Percentiles rank a stretch among this genome's conserved stretches.
These are phyloP conservation scores for Aurelia coerulea DNA, from an alignment of 30 jellyfish, hydroid and myxozoan genomes.

Conservation along the genomic window DNA sequence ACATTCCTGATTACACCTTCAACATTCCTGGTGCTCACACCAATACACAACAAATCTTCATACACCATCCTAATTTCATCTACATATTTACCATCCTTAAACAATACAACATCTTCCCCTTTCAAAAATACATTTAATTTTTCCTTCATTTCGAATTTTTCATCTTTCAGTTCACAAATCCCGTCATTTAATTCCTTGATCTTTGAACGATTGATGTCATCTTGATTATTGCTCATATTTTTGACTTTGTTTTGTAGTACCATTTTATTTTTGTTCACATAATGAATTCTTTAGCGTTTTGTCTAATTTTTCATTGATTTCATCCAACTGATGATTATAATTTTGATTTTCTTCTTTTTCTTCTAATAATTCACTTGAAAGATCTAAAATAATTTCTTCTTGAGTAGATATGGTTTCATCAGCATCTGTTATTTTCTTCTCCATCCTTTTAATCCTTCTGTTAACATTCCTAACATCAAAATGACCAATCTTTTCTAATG, in stretches of 20 bases:
- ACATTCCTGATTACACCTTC: too few species aligned
- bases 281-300: too few species aligned
- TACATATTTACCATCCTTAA: too few species aligned
- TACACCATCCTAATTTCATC: too few species aligned
- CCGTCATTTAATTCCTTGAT: too few species aligned
- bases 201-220: too few species aligned
- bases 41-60: too few species aligned
- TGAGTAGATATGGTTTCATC: not conserved
- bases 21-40: too few species aligned
- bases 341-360: not conserved
- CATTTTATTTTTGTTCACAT: too few species aligned
- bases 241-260: too few species aligned
- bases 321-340: not conserved
- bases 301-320: not conserved
- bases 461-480: not conserved
- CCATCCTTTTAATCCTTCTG: not conserved
- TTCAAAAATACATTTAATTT: not conserved
- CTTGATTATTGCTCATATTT: too few species aligned
- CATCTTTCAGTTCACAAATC: slow-evolving; percentile 13
- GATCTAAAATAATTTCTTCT: slow-evolving; percentile 15
- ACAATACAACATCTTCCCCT: too few species aligned
- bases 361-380: not conserved
- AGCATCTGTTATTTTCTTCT: not conserved
- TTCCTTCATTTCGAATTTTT: not conserved
- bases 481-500: not conserved